Base-by-base conservation (phyloP, 1,140 invertebrate species). In the Lepeophtheirus salmonis region DNA sequence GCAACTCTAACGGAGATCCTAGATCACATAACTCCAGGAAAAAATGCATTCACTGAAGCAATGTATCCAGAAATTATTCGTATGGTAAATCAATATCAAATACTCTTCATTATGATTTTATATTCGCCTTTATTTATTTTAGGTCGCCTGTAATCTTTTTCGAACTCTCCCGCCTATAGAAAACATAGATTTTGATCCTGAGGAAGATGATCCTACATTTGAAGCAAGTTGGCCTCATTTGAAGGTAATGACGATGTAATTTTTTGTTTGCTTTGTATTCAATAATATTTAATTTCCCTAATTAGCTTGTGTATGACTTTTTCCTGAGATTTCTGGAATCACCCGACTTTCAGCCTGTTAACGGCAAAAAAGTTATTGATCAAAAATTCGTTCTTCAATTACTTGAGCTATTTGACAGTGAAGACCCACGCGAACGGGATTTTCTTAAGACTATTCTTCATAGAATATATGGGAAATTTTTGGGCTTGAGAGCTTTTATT, bases 171-270 rank as follows among this genome's bases (percentile, higher is more conserved):
- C 95, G 67, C 95, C 95, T 65, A 92, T 90, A 76, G 89, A 92
- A 72, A 97, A 96, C 77, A 92, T 92, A 53, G 96, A 99, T 73
- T 99, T 95, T 75, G 96, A 99, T 77, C 95, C 95, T 13, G 96
- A 98, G 76, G 95, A 98, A 74, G 95, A 98, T 77, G 95, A 98
- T 74, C 95, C 95, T 50, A 95, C 89, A 65, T 74, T 98, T 71
- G 94, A 97, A 77, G 90, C 91, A 22, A 86, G 90, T 53, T 97
- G 92, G 91, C 90, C 92, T 54, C 92, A 97, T 75, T 78, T 97
- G 66, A 79, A 80, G 67, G 71, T 73, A n/a, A n/a, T n/a, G 57
- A 51, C 21, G 22, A 22, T 41, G 21, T n/a, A n/a, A 30, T 23
- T 21, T 41, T 20, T n/a, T 58, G 6, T 17, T n/a, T n/a, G n/a